A percentile compares a stretch with the other conserved stretches of the same genome.
Conservation (phyloP, 1,140 invertebrate genomes). For the Pseudobourletiella spinata region DNA sequence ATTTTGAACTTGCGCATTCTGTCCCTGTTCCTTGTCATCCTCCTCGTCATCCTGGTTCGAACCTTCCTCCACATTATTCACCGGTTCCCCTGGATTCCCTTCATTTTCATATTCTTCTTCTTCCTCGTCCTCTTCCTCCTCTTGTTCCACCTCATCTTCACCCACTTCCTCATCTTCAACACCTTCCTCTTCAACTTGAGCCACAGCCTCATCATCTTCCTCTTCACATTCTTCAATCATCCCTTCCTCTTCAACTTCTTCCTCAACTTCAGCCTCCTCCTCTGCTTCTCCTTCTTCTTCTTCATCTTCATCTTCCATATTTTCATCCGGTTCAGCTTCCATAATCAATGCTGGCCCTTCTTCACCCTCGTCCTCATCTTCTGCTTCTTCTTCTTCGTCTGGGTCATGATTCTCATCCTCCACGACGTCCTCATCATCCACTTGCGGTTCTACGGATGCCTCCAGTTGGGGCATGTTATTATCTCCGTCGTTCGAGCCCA, state of each 20-base stretch:
- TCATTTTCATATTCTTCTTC: background rate
- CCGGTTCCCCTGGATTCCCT: background rate
- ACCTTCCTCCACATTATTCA: constrained; percentile 7
- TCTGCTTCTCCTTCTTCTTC: constrained; percentile 1
- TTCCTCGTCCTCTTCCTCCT: constrained; percentile 9
- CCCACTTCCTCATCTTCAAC: constrained; percentile 6
- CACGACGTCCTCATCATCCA: background rate
- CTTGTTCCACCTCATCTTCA: constrained; percentile 5
- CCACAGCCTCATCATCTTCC: constrained; percentile 1
- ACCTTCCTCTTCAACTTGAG: constrained; percentile 8
- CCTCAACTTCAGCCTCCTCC: constrained; percentile 1
- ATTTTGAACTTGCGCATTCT: background rate
- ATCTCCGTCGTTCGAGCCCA: background rate
- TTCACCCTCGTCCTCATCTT: background rate
- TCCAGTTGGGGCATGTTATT: background rate
- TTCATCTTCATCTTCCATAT: background rate
- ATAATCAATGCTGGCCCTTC: background rate
- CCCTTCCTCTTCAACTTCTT: background rate
- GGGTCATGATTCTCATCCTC: background rate
- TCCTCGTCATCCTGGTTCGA: constrained; percentile 11
- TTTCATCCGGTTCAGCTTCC: background rate
- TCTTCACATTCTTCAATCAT: constrained; percentile 1
- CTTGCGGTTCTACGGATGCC: background rate
- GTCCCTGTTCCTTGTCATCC: constrained; percentile 9
- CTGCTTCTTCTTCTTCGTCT: background rate